Evolutionary conservation across 1,140 invertebrate species (phyloP).

Genomic region (Argopecten irradians): DNA sequence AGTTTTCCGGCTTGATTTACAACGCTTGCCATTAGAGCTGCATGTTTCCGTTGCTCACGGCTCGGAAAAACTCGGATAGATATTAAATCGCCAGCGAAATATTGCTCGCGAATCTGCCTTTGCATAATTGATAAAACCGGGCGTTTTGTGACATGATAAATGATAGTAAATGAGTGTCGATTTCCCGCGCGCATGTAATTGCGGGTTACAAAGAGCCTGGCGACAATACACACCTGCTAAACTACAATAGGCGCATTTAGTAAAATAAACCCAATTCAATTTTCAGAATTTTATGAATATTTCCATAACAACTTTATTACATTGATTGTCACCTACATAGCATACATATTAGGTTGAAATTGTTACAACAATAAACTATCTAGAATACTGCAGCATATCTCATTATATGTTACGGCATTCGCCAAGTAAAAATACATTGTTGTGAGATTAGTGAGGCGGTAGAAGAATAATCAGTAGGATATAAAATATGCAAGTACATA

Average conservation of each 20-base stretch:
- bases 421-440: background rate
- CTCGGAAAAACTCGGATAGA: slow-evolving; percentile 38
- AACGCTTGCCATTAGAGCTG: slow-evolving; percentile 42
- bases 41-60: slow-evolving; percentile 44
- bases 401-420: background rate
- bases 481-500: background rate
- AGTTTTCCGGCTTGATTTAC: slow-evolving; percentile 47
- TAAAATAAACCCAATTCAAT: slow-evolving; percentile 23
- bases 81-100: slow-evolving; percentile 40
- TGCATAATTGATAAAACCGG: slow-evolving; percentile 46
- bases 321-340: background rate
- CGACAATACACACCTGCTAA: background rate
- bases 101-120: slow-evolving; percentile 25
- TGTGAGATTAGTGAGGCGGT: background rate
- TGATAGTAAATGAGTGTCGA: slow-evolving; percentile 27
- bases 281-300: background rate
- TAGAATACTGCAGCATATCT: background rate
- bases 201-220: background rate
- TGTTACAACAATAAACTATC: background rate
- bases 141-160: slow-evolving; percentile 34
- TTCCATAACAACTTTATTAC: background rate
- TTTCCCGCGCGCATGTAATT: background rate
- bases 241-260: background rate
- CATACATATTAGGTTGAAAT: background rate
- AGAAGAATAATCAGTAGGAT: background rate